phyloP scores from a whole-genome alignment of 2,113 vertebrate genomes.

The Anarhynchus alexandrinus region DNA sequence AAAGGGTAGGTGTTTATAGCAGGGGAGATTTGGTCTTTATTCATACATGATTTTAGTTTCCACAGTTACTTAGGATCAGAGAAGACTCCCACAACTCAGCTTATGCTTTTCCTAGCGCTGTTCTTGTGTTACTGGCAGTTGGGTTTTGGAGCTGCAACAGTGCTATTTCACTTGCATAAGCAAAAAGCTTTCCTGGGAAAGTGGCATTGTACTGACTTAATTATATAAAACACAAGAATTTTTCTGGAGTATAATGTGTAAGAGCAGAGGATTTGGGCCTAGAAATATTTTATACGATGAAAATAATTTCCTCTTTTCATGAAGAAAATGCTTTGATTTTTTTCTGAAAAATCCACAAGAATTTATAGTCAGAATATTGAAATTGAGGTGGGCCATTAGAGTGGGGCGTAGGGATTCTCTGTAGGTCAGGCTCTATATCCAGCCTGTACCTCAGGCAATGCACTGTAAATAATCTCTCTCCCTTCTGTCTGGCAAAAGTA shows the following conservation, averaged over 20 bases:
- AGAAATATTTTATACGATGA: not conserved
- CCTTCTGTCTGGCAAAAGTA: not conserved
- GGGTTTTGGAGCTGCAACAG: not conserved
- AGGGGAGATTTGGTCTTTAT: not conserved
- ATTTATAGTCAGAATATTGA: not conserved
- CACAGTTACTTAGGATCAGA: not conserved
- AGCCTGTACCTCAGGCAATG: not conserved
- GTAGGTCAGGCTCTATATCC: not conserved
- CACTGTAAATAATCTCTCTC: not conserved
- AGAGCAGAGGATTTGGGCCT: not conserved
- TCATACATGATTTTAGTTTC: not conserved
- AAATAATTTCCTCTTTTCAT: not conserved
- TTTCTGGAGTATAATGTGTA: not conserved
- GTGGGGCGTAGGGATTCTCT: not conserved
- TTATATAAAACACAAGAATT: not conserved
- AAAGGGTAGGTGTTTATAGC: not conserved
- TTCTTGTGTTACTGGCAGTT: not conserved
- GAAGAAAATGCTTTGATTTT: not conserved
- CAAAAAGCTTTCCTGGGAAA: not conserved
- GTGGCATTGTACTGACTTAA: not conserved
- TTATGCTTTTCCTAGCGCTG: conserved; percentile 37
- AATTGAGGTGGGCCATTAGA: not conserved
- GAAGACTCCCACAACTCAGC: conserved; percentile 1
- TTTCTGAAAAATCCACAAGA: not conserved
- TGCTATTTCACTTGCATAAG: not conserved